These are phyloP conservation scores for Nettapus auritus DNA, from an alignment of 2,113 vertebrate genomes.

Conservation along the genomic window DNA sequence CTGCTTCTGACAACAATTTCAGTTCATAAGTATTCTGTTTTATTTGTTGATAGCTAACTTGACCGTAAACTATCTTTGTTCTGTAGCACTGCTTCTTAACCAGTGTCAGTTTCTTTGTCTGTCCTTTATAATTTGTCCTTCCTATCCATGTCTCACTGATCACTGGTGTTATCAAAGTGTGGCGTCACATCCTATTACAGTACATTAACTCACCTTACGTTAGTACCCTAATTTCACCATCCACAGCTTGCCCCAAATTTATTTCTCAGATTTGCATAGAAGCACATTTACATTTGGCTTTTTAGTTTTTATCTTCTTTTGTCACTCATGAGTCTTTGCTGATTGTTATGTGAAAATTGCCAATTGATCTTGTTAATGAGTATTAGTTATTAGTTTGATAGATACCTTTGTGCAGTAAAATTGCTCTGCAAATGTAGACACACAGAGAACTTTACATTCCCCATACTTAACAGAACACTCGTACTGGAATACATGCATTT, in stretches of 20 bases:
- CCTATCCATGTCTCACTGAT: rapidly evolving
- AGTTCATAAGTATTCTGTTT: not conserved
- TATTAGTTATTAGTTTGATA: not conserved
- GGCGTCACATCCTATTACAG: not conserved
- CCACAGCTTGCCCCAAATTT: rapidly evolving
- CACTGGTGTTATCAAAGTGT: not conserved
- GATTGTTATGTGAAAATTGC: not conserved
- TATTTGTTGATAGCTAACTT: not conserved
- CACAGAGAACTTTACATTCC: not conserved
- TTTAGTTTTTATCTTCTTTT: not conserved
- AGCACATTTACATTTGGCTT: not conserved
- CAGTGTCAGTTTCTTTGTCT: not conserved
- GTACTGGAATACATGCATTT: not conserved
- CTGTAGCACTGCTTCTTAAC: not conserved
- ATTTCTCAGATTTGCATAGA: not conserved
- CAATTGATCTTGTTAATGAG: not conserved
- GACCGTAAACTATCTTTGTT: not conserved
- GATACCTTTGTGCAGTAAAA: not conserved
- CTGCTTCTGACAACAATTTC: not conserved
- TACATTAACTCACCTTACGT: not conserved
- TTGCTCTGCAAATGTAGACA: not conserved
- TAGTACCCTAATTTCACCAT: not conserved
- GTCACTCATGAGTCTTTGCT: not conserved
- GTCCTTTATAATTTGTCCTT: not conserved
- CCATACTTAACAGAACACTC: rapidly evolving